Percentiles rank a stretch among this genome's conserved stretches.
phyloP scores from a whole-genome alignment of 2,888 invertebrate species.

The Philopedon plagiatum region DNA sequence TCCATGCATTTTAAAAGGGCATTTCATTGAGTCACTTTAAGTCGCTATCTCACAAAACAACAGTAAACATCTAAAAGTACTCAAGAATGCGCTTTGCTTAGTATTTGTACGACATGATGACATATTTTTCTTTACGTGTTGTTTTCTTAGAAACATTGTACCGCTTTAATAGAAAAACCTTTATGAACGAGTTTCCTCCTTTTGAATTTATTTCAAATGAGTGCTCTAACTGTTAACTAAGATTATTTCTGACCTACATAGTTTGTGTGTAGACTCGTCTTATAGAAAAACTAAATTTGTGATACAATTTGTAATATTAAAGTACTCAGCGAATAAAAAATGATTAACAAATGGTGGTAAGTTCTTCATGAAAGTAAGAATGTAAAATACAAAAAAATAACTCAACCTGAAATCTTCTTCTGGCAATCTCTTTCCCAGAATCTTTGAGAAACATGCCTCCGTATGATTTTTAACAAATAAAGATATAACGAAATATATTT shows the following conservation, averaged over 20 bases:
- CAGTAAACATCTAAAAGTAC: constrained; percentile 47
- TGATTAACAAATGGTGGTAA: no score
- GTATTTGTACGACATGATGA: constrained; percentile 53
- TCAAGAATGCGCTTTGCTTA: constrained; percentile 44
- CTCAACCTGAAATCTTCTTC: no score
- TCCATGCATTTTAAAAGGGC: constrained; percentile 46
- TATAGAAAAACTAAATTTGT: no score
- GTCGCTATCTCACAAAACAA: constrained; percentile 50
- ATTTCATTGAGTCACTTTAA: constrained; percentile 47
- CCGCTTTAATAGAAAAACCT: constrained; percentile 51
- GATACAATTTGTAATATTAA: no score
- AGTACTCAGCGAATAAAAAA: no score
- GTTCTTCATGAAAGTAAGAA: no score
- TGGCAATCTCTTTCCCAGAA: no score
- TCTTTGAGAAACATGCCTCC: no score
- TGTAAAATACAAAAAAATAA: no score
- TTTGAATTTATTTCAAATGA: constrained; percentile 33
- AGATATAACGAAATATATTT: no score
- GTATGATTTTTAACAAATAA: no score
- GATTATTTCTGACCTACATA: constrained; percentile 27
- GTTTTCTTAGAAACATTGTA: constrained; percentile 53
- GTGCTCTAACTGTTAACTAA: neutral
- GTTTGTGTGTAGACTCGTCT: neutral
- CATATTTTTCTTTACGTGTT: constrained; percentile 52
- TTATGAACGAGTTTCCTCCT: constrained; percentile 26